A percentile compares a stretch with the other conserved stretches of the same genome.
phyloP scores from a whole-genome alignment of 2,113 vertebrate species.

The Numida meleagris region DNA sequence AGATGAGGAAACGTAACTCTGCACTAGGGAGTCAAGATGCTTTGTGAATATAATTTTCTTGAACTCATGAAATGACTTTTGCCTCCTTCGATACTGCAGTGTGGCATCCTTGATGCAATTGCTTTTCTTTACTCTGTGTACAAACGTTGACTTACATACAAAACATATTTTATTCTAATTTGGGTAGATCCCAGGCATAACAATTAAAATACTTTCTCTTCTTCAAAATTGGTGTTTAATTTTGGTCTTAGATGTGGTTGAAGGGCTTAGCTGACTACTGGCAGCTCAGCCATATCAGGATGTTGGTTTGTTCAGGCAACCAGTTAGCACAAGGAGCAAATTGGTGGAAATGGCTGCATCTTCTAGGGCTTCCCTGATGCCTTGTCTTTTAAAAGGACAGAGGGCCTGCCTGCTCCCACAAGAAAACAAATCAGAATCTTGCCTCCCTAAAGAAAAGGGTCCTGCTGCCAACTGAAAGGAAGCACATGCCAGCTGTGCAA shows the following conservation, averaged over 20 bases:
- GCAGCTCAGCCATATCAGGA: background rate
- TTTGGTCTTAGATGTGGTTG: background rate
- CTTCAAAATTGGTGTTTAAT: background rate
- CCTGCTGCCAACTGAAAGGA: slow-evolving; percentile 33
- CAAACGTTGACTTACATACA: background rate
- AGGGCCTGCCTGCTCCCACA: background rate
- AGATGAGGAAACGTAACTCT: background rate
- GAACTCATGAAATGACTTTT: background rate
- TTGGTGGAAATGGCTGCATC: background rate
- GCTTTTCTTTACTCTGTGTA: background rate
- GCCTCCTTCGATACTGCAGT: background rate
- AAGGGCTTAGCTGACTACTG: background rate
- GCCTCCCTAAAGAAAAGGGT: background rate
- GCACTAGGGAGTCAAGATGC: background rate
- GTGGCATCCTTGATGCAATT: background rate
- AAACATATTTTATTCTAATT: background rate
- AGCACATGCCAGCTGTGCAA: slow-evolving; percentile 50
- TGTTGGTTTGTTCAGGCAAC: background rate
- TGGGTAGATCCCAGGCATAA: background rate
- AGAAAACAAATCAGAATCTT: slow-evolving; percentile 9
- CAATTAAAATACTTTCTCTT: background rate
- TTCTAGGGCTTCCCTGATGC: background rate
- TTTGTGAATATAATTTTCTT: background rate
- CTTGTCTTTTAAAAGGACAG: slow-evolving; percentile 8
- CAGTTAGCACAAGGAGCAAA: background rate